phyloP scores from a whole-genome alignment of 1,140 invertebrate species.

The Calliopsis andreniformis region DNA sequence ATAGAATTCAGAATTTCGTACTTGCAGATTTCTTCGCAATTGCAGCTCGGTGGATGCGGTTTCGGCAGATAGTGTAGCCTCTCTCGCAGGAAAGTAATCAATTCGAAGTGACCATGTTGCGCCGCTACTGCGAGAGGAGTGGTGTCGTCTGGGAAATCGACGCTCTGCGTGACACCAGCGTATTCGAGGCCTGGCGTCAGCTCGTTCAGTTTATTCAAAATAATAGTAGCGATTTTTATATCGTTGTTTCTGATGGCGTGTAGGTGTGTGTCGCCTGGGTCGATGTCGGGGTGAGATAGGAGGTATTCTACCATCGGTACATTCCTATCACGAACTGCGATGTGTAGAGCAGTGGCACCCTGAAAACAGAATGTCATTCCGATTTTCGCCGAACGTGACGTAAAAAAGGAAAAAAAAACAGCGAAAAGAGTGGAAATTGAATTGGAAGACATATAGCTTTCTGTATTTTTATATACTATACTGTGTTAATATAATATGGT shows the following conservation, averaged over 20 bases:
- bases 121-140: constrained; percentile 88
- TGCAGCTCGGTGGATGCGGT: constrained; percentile 85
- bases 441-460: no score
- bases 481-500: no score
- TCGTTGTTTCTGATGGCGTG: constrained; percentile 82
- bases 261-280: constrained; percentile 82
- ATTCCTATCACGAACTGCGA: constrained; percentile 81
- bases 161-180: constrained; percentile 79
- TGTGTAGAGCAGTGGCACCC: constrained; percentile 82
- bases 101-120: constrained; percentile 86
- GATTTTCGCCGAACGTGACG: neutral
- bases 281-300: constrained; percentile 79
- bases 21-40: constrained; percentile 83
- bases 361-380: constrained; percentile 51
- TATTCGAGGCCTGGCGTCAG: constrained; percentile 80
- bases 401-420: no score
- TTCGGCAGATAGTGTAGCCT: constrained; percentile 80
- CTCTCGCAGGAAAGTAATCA: constrained; percentile 84
- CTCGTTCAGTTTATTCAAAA: constrained; percentile 80
- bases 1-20: constrained; percentile 58
- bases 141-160: constrained; percentile 86
- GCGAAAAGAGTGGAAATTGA: no score
- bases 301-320: constrained; percentile 82
- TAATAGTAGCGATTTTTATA: constrained; percentile 77
- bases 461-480: no score